Conservation (phyloP, 1,140 invertebrate species). For the Pseudomyrmex sp. region DNA sequence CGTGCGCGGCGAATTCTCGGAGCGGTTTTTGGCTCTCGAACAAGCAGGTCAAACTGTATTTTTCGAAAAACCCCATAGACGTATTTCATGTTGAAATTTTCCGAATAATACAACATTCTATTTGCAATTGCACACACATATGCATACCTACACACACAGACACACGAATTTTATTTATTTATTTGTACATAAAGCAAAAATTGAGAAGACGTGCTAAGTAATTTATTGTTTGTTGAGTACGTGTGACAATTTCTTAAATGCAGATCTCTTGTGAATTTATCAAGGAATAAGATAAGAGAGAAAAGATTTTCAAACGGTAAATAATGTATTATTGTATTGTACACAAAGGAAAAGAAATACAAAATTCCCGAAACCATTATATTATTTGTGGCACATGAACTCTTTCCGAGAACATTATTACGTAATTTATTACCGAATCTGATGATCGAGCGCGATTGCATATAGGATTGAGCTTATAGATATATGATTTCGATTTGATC, state of each 20-base stretch:
- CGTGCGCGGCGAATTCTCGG: constrained; percentile 22
- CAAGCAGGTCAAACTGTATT: neutral
- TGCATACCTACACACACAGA: too few relatives aligned
- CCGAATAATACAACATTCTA: too few relatives aligned
- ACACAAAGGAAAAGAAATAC: too few relatives aligned
- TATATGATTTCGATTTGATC: constrained; percentile 20
- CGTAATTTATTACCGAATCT: neutral
- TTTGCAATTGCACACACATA: too few relatives aligned
- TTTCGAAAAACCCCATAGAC: constrained; percentile 6
- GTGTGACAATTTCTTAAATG: too few relatives aligned
- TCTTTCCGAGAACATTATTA: neutral
- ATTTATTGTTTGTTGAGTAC: too few relatives aligned
- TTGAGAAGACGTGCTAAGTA: too few relatives aligned
- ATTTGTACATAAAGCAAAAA: too few relatives aligned
- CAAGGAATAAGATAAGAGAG: too few relatives aligned
- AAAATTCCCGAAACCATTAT: too few relatives aligned
- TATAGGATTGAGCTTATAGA: neutral
- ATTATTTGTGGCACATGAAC: neutral
- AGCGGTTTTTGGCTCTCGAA: constrained; percentile 59
- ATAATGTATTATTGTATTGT: neutral
- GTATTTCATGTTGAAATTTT: neutral
- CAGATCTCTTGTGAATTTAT: too few relatives aligned
- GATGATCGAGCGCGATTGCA: neutral
- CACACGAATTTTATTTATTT: too few relatives aligned
- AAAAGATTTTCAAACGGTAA: neutral